Conservation (phyloP, 30 jellyfish, hydroid and myxozoan species). For the Aurelia sp. region DNA sequence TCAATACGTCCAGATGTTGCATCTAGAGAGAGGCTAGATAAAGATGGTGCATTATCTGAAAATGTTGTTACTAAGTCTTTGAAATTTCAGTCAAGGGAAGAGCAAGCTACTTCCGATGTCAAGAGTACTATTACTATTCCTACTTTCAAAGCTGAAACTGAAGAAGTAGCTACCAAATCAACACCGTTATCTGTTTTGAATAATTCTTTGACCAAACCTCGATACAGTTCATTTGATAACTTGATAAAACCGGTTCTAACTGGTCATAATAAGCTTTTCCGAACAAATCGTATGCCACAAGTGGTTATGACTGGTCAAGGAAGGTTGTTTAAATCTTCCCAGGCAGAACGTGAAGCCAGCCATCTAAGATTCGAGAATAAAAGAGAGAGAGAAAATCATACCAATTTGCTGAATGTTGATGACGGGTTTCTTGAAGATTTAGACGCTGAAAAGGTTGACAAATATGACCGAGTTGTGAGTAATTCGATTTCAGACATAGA, state of each 20-base stretch:
- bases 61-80: too few species aligned
- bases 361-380: neutral
- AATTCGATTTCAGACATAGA: neutral
- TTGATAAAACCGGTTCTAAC: slow-evolving; percentile 19
- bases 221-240: slow-evolving; percentile 9
- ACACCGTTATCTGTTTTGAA: too few species aligned
- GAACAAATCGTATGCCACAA: neutral
- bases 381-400: neutral
- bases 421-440: neutral
- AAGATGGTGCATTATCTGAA: too few species aligned
- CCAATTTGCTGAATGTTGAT: neutral
- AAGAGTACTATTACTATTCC: too few species aligned
- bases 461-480: neutral
- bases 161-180: too few species aligned
- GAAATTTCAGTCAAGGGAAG: too few species aligned
- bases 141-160: too few species aligned
- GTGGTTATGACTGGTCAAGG: neutral
- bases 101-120: too few species aligned
- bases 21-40: too few species aligned
- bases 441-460: neutral
- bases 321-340: neutral
- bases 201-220: neutral
- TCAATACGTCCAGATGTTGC: too few species aligned
- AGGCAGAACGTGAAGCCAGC: neutral
- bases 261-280: neutral